Evolutionary conservation across 2,888 invertebrate genomes (phyloP).

Genomic region (Itoplectis maculator): DNA sequence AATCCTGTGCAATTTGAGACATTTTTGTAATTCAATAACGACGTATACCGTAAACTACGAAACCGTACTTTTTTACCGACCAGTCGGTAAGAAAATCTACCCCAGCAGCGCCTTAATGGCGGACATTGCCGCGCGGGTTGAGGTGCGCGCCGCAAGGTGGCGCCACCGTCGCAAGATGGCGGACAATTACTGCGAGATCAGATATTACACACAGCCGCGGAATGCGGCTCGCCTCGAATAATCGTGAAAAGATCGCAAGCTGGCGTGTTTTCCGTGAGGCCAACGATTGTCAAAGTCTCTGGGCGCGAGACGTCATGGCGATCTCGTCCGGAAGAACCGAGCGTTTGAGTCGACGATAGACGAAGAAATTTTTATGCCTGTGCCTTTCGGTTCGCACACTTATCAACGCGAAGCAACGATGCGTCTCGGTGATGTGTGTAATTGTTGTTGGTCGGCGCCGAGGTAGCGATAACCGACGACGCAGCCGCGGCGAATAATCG

Average conservation of each 20-base stretch:
- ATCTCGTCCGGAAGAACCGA: neutral
- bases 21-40: no score
- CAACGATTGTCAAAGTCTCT: neutral
- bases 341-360: constrained; percentile 5
- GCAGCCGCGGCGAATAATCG: neutral
- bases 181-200: constrained; percentile 50
- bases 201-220: constrained; percentile 46
- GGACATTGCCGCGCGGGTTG: neutral
- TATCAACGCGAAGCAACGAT: neutral
- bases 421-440: constrained; percentile 23
- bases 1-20: no score
- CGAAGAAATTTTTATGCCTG: neutral
- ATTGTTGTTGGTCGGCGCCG: constrained; percentile 10
- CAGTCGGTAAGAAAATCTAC: neutral
- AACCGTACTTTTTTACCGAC: no score
- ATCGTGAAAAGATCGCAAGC: constrained; percentile 12
- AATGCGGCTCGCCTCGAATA: constrained; percentile 22
- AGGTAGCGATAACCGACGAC: constrained; percentile 19
- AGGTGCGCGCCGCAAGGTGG: constrained; percentile 36
- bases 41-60: neutral
- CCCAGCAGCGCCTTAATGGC: no score
- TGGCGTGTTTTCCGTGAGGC: constrained; percentile 8
- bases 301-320: constrained; percentile 7
- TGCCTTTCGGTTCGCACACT: neutral
- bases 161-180: constrained; percentile 59